Evolutionary conservation across 1,140 invertebrate species (phyloP).

Genomic region (Orchestia grillus): DNA sequence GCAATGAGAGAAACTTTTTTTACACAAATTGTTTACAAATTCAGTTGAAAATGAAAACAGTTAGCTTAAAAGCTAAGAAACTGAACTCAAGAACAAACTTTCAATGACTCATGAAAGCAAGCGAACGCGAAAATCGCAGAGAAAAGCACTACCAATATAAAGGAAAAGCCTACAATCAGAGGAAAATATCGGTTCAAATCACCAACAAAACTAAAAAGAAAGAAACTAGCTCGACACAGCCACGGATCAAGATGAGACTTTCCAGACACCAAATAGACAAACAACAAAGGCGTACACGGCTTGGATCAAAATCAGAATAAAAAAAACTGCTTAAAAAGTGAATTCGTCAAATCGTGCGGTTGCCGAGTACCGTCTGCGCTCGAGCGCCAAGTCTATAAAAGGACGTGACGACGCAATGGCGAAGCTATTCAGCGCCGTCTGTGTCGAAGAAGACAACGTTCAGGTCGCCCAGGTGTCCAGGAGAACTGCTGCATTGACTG

Average conservation of each 20-base stretch:
- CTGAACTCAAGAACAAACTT: too few relatives aligned
- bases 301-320: neutral
- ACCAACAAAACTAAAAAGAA: neutral
- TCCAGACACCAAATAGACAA: neutral
- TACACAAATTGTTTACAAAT: too few relatives aligned
- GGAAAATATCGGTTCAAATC: neutral
- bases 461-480: neutral
- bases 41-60: too few relatives aligned
- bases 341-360: neutral
- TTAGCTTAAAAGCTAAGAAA: too few relatives aligned
- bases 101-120: too few relatives aligned
- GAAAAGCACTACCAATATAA: neutral
- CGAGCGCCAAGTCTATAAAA: neutral
- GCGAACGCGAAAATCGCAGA: too few relatives aligned
- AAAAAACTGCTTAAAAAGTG: neutral
- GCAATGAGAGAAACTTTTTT: too few relatives aligned
- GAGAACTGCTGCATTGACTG: neutral
- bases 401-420: neutral
- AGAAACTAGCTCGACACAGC: neutral
- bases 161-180: neutral
- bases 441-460: neutral
- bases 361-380: neutral
- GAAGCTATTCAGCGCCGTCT: neutral
- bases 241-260: neutral
- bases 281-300: neutral